Base-by-base conservation (phyloP, 2,797 vertebrate genomes). In the Clamator glandarius region DNA sequence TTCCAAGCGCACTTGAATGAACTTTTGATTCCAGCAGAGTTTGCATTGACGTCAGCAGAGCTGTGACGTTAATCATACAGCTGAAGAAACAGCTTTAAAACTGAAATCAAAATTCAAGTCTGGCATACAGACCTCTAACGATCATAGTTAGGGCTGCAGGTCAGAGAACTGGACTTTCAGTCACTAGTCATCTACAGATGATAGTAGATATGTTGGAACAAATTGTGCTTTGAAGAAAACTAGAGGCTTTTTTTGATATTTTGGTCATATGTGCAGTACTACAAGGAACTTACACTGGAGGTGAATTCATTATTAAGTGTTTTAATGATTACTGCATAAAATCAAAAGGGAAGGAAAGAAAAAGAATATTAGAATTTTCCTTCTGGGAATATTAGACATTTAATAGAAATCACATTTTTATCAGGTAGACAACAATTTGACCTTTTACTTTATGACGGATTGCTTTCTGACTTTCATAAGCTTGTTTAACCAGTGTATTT, bases 231-330 rank as follows among this genome's bases (percentile, higher is more conserved):
- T 67, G 81, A 79, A 77, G 68, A 82, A 36, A 89, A 61, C 16
- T 31, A 50, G 35, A 72, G n/a, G 15, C 80, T 69, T 42, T 91
- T 91, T 78, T 58, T 14, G n/a, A 55, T 78, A 84, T 75, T 90
- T 94, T 51, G 11, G 42, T 84, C 33, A n/a, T 78, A 80, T 12
- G 19, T 2, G 0, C 51, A 87, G 12, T 87, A 36, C 25, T 87
- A 15, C 41, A 77, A 33, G 35, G 35, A 89, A 78, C 61, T 96
- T 93, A 67, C 6, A 73, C 42, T 86, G 59, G 92, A 96, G 54
- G 59, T 94, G 89, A 95, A 86, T 82, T 93, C n/a, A 75, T 90
- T 87, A 75, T 84, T 95, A 50, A 58, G 8, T 78, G 39, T 90
- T 84, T 90, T 64, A 33, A 17, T 84, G 72, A 86, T 76, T 80